Conservation (phyloP, 2,113 vertebrate species). For the Sigmodon hispidus region DNA sequence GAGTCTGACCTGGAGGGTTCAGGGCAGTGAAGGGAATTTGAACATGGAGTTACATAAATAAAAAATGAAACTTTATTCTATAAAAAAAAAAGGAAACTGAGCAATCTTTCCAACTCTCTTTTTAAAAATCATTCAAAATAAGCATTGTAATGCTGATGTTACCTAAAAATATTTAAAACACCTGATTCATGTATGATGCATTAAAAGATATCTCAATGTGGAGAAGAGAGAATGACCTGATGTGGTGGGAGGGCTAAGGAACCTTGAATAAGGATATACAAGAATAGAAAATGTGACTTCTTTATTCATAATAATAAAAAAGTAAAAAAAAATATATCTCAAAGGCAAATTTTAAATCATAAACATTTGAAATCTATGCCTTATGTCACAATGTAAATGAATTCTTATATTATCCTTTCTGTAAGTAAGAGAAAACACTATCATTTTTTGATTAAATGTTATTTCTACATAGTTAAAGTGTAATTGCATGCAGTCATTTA, state of each 20-base stretch:
- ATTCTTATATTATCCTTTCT: not conserved
- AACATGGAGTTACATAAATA: too few species aligned
- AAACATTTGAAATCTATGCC: not conserved
- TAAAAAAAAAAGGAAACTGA: too few species aligned
- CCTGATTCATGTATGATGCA: not conserved
- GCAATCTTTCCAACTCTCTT: not conserved
- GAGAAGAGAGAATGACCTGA: too few species aligned
- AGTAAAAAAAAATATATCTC: too few species aligned
- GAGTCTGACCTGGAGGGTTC: too few species aligned
- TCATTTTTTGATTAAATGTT: not conserved
- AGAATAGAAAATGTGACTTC: too few species aligned
- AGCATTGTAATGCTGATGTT: not conserved
- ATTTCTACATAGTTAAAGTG: slow-evolving; percentile 32
- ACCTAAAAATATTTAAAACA: not conserved
- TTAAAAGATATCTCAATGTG: not conserved
- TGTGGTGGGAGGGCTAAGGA: too few species aligned
- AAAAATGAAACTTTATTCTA: too few species aligned
- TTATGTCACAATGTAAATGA: not conserved
- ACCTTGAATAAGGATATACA: too few species aligned
- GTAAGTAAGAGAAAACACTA: slow-evolving; percentile 12
- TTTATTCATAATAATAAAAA: too few species aligned
- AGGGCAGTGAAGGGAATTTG: too few species aligned
- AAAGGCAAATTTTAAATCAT: not conserved
- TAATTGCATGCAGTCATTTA: not conserved
- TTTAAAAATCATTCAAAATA: not conserved